Conservation (phyloP, 1,140 invertebrate species). For the Brachionus calyciflorus region DNA sequence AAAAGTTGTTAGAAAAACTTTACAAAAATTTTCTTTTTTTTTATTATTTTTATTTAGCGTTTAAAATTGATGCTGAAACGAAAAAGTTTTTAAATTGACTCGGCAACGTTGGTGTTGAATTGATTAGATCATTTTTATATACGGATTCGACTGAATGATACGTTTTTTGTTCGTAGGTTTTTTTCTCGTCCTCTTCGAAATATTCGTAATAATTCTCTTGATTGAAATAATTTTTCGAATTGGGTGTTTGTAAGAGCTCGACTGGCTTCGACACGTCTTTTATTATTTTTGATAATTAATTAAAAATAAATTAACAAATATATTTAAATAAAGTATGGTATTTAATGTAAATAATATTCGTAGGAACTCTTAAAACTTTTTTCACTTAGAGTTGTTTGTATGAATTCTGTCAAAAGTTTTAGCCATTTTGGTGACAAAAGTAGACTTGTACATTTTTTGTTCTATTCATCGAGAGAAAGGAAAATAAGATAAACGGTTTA, state of each 20-base stretch:
- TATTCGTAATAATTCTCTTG: slow-evolving; percentile 26
- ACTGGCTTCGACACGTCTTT: neutral
- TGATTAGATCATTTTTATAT: slow-evolving; percentile 31
- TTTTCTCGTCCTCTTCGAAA: slow-evolving; percentile 6
- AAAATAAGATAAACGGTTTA: too few relatives aligned
- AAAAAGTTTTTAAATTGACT: neutral
- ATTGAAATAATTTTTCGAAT: slow-evolving; percentile 16
- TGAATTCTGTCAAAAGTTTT: neutral
- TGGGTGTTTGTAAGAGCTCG: slow-evolving; percentile 7
- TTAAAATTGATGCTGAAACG: slow-evolving; percentile 1
- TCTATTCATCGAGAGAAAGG: too few relatives aligned
- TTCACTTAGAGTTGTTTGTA: neutral
- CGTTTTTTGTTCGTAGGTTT: slow-evolving; percentile 13
- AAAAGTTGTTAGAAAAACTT: neutral
- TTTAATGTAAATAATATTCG: too few relatives aligned
- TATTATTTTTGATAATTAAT: neutral
- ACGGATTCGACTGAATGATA: slow-evolving; percentile 25
- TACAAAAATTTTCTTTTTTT: too few relatives aligned
- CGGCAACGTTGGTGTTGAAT: slow-evolving; percentile 14
- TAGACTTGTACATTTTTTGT: neutral
- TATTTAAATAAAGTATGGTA: too few relatives aligned
- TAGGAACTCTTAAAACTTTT: neutral
- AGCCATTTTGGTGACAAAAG: neutral
- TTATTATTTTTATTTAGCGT: neutral
- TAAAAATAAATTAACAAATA: neutral